Percentiles rank a stretch among this genome's conserved stretches.
These are phyloP conservation scores for Cossypha dichroa DNA, from an alignment of 2,797 vertebrate genomes.

Conservation along the genomic window DNA sequence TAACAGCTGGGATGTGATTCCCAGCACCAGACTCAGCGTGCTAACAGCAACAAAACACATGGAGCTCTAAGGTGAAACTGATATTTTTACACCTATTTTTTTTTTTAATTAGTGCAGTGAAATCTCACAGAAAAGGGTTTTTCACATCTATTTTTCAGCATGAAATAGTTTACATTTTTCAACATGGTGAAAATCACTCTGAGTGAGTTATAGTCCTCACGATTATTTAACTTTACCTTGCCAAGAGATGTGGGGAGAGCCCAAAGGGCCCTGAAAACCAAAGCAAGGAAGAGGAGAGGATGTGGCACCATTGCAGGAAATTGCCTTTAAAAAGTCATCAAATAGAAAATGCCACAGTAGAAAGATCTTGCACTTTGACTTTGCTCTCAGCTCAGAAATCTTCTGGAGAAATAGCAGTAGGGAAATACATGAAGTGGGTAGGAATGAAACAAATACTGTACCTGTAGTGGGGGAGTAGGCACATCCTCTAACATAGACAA, in stretches of 20 bases:
- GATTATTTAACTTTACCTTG: background rate
- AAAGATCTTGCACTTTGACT: background rate
- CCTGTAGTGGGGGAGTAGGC: background rate
- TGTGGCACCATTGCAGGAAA: background rate
- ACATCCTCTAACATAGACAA: background rate
- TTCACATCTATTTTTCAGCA: background rate
- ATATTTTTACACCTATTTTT: background rate
- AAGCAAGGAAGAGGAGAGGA: background rate
- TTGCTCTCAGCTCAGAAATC: background rate
- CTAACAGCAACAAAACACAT: background rate
- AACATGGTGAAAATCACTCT: background rate
- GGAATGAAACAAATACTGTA: background rate
- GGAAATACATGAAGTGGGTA: background rate
- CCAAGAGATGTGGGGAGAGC: background rate
- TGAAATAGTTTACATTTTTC: background rate
- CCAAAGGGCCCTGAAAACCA: background rate
- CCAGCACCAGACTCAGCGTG: background rate
- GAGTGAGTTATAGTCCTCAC: background rate
- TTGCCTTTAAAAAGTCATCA: background rate
- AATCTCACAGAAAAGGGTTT: background rate
- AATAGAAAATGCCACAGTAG: background rate
- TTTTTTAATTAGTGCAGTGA: background rate
- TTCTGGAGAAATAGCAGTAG: background rate
- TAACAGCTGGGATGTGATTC: background rate
- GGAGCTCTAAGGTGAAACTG: background rate